These are phyloP conservation scores for Diadromus collaris DNA, from an alignment of 2,888 invertebrate genomes.

Conservation along the genomic window DNA sequence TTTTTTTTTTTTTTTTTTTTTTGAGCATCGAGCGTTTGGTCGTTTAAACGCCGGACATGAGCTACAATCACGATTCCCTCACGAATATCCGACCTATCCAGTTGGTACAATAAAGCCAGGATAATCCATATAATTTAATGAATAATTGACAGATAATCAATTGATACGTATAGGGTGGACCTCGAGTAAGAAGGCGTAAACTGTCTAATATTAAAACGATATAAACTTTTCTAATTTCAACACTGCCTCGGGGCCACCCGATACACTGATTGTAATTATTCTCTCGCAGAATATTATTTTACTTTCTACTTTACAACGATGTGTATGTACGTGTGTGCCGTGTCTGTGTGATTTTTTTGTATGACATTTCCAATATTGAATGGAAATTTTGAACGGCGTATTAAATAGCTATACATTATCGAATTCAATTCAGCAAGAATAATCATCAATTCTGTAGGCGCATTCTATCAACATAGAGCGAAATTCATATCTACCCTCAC, in stretches of 20 bases:
- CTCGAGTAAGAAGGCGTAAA: constrained; percentile 76
- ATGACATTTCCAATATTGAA: constrained; percentile 47
- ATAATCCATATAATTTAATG: constrained; percentile 71
- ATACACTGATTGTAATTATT: constrained; percentile 78
- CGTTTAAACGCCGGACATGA: neutral
- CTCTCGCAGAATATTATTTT: constrained; percentile 71
- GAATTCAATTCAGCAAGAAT: constrained; percentile 62
- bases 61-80: neutral
- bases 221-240: constrained; percentile 75
- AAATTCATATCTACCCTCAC: constrained; percentile 36
- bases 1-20: too few species aligned
- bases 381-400: constrained; percentile 60
- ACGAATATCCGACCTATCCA: constrained; percentile 28
- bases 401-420: constrained; percentile 57
- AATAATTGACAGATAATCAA: constrained; percentile 79
- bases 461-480: constrained; percentile 43
- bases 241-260: constrained; percentile 75
- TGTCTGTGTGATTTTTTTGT: constrained; percentile 27
- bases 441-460: constrained; percentile 54
- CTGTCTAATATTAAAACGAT: constrained; percentile 65
- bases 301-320: constrained; percentile 59
- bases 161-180: constrained; percentile 76
- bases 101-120: constrained; percentile 48
- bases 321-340: constrained; percentile 11
- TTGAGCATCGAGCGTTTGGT: constrained; percentile 21